Evolutionary conservation across 1,140 invertebrate species (phyloP).

Genomic region (Laupala kohalensis): DNA sequence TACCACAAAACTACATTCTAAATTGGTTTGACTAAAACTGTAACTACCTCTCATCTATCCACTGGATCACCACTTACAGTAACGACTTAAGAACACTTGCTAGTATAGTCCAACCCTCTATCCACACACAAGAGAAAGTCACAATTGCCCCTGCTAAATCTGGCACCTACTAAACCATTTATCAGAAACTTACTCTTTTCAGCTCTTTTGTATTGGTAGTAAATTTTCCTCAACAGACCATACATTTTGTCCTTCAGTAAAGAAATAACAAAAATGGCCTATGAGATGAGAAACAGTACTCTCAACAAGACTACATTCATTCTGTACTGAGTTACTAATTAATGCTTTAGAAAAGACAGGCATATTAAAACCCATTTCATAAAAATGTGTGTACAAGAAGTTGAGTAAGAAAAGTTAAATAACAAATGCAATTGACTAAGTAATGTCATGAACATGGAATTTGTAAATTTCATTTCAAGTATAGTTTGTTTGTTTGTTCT

Average conservation of each 20-base stretch:
- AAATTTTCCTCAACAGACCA: conserved; percentile 17
- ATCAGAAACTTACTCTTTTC: conserved; percentile 16
- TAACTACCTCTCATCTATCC: background rate
- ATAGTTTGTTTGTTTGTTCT: no score
- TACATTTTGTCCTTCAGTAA: conserved; percentile 16
- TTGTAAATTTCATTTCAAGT: no score
- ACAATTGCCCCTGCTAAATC: background rate
- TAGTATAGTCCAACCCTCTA: background rate
- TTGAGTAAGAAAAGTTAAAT: conserved; percentile 1
- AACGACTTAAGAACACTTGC: background rate
- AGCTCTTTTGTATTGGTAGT: conserved; percentile 16
- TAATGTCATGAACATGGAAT: background rate
- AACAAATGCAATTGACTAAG: background rate
- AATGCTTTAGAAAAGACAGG: background rate
- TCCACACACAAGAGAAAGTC: background rate
- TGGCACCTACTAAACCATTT: background rate
- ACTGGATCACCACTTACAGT: background rate
- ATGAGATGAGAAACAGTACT: conserved; percentile 3
- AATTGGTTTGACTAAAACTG: background rate
- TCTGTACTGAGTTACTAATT: background rate
- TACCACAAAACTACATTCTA: background rate
- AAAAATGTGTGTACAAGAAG: conserved; percentile 1
- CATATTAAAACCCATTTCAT: conserved; percentile 1
- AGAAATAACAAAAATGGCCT: conserved; percentile 12
- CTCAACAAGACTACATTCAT: background rate